Evolutionary conservation across 2,797 vertebrate genomes (phyloP).

Genomic region (Thaleichthys pacificus): DNA sequence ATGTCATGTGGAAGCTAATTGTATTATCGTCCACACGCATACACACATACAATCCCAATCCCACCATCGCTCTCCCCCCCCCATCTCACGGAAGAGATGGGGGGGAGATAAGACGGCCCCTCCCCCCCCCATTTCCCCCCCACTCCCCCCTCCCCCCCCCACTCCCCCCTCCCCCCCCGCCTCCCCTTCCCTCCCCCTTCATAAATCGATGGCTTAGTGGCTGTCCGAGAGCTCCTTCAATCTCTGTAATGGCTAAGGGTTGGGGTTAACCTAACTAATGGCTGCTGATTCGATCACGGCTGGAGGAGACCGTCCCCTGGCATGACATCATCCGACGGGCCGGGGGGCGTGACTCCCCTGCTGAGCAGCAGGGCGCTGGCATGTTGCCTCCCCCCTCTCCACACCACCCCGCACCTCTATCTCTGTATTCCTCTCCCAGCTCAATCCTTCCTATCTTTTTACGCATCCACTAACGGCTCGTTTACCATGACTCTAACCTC

Average conservation of each 20-base stretch:
- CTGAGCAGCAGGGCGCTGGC: conserved; percentile 33
- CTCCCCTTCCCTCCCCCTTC: conserved; percentile 37
- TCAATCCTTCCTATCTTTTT: background rate
- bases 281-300: conserved; percentile 11
- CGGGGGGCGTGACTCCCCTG: conserved; percentile 28
- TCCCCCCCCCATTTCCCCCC: conserved; percentile 2
- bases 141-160: conserved; percentile 12
- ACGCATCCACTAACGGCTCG: background rate
- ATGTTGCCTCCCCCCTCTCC: conserved; percentile 1
- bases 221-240: conserved; percentile 47
- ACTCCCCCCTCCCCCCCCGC: background rate
- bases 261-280: conserved; percentile 6
- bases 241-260: conserved; percentile 45
- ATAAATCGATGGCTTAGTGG: conserved; percentile 63
- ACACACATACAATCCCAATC: conserved; percentile 8
- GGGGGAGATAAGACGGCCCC: background rate
- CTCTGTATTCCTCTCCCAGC: background rate
- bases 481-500: background rate
- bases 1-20: conserved; percentile 42
- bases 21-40: conserved; percentile 43
- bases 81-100: background rate
- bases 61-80: background rate
- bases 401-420: background rate
- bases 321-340: conserved; percentile 31
- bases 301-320: background rate